These are phyloP conservation scores for Rhadina sibilatrix DNA, from an alignment of 2,113 vertebrate genomes.

Conservation along the genomic window DNA sequence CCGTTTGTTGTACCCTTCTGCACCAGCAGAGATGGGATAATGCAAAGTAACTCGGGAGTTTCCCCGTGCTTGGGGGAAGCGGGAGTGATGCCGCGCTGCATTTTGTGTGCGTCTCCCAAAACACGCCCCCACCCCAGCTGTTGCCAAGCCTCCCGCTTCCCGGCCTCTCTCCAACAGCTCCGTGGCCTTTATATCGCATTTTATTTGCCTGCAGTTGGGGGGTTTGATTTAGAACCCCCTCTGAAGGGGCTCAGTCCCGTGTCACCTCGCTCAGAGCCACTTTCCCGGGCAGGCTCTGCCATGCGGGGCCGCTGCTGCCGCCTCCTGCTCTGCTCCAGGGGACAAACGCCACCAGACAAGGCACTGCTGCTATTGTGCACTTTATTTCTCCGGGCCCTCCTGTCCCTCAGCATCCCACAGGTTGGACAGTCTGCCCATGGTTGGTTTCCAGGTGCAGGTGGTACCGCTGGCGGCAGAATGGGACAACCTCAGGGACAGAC, in stretches of 20 bases:
- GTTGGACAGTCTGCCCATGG: not conserved
- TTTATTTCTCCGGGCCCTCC: constrained; percentile 14
- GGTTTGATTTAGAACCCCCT: not conserved
- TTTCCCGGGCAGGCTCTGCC: not conserved
- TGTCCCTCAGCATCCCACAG: not conserved
- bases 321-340: not conserved
- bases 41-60: not conserved
- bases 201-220: accelerated
- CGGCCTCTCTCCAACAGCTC: not conserved
- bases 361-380: constrained; percentile 34
- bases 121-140: accelerated
- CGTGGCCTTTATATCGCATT: accelerated
- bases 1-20: not conserved
- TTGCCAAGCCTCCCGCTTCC: accelerated
- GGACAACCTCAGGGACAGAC: not conserved
- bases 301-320: accelerated
- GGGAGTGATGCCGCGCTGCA: accelerated
- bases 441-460: not conserved
- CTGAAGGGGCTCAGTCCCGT: accelerated
- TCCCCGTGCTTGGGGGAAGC: not conserved
- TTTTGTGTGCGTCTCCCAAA: accelerated
- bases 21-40: not conserved
- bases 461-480: not conserved
- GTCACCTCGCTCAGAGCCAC: accelerated
- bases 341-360: not conserved